These are phyloP conservation scores for Labia minor DNA, from an alignment of 2,888 invertebrate species.

Conservation along the genomic window DNA sequence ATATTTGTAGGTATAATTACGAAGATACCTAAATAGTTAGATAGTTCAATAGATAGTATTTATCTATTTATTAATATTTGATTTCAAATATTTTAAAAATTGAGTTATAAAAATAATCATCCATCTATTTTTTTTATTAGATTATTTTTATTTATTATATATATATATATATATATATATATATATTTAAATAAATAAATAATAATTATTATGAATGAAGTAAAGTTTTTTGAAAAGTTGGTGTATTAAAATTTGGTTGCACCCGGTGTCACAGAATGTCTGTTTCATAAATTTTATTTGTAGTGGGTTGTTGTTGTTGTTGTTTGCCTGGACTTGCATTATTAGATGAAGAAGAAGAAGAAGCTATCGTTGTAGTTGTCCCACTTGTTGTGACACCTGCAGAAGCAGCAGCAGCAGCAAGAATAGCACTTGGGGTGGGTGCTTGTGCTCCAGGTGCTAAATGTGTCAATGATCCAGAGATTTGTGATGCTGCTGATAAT, in stretches of 20 bases:
- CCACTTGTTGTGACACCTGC: neutral
- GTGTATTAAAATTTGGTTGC: constrained; percentile 29
- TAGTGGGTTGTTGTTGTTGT: constrained; percentile 44
- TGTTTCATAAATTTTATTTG: constrained; percentile 80
- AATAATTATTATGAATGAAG: constrained; percentile 13
- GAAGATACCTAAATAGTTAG: too few relatives aligned
- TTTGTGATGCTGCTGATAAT: constrained; percentile 38
- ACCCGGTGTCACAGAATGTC: constrained; percentile 73
- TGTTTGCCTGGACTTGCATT: constrained; percentile 26
- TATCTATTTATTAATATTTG: too few relatives aligned
- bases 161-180: neutral
- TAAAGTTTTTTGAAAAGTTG: neutral
- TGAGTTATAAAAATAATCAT: too few relatives aligned
- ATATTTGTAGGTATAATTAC: too few relatives aligned
- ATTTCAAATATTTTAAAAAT: too few relatives aligned
- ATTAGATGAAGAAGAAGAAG: neutral
- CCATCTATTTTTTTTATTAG: too few relatives aligned
- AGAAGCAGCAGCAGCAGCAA: constrained; percentile 14
- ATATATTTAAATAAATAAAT: neutral
- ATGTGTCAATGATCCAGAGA: constrained; percentile 52
- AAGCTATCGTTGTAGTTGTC: constrained; percentile 18
- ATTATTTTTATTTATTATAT: too few relatives aligned
- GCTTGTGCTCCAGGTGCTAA: constrained; percentile 38
- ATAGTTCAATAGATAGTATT: too few relatives aligned
- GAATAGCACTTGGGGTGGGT: constrained; percentile 20